Evolutionary conservation across 2,113 vertebrate species (phyloP).

Genomic region (Zeus faber): DNA sequence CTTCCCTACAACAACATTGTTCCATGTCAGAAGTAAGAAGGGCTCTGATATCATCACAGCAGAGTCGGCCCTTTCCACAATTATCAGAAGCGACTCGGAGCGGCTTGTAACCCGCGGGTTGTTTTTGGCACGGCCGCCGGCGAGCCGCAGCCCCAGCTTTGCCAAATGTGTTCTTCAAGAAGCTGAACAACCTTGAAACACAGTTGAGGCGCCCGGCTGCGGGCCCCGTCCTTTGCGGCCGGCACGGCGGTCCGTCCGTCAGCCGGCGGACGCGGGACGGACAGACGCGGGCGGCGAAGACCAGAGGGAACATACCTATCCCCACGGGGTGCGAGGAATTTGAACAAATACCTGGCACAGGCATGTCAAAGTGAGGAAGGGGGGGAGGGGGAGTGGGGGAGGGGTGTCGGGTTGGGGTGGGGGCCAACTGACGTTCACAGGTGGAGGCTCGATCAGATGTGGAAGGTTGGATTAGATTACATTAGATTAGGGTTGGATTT

Average conservation of each 20-base stretch:
- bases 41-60: slow-evolving; percentile 35
- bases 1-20: slow-evolving; percentile 58
- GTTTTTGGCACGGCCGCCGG: slow-evolving; percentile 45
- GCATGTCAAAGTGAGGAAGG: slow-evolving; percentile 69
- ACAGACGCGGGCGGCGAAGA: slow-evolving; percentile 65
- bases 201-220: not conserved
- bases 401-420: slow-evolving; percentile 15
- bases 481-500: slow-evolving; percentile 15
- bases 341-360: slow-evolving; percentile 82
- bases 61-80: slow-evolving; percentile 54
- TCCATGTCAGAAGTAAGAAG: slow-evolving; percentile 54
- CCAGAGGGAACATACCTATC: slow-evolving; percentile 74
- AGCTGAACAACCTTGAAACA: slow-evolving; percentile 49
- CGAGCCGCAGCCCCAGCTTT: slow-evolving; percentile 50
- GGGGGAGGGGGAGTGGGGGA: slow-evolving; percentile 28
- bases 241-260: not conserved
- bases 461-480: not conserved
- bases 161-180: slow-evolving; percentile 41
- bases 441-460: slow-evolving; percentile 38
- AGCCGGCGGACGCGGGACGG: slow-evolving; percentile 52
- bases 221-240: slow-evolving; percentile 14
- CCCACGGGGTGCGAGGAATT: slow-evolving; percentile 84
- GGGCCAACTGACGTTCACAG: no score
- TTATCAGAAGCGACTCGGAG: slow-evolving; percentile 56
- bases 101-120: slow-evolving; percentile 56